phyloP scores from a whole-genome alignment of 2,797 vertebrate species.

The Coregonus ussuriensis region DNA sequence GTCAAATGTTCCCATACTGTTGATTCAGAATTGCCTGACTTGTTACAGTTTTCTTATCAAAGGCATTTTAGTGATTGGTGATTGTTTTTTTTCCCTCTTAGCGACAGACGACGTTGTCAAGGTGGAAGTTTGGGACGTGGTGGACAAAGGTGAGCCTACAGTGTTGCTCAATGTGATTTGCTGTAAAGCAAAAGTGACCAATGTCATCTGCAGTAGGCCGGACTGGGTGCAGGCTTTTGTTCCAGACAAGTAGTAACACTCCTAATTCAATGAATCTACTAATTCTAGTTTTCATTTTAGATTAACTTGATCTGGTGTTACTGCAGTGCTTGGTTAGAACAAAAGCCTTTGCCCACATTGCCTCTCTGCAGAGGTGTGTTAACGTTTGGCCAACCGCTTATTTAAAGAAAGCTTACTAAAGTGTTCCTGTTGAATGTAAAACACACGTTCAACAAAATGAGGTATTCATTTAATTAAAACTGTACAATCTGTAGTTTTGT shows the following conservation, averaged over 20 bases:
- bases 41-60: neutral
- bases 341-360: too few relatives aligned
- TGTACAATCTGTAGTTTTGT: too few relatives aligned
- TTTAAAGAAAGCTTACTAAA: too few relatives aligned
- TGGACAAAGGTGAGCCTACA: conserved; percentile 82
- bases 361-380: too few relatives aligned
- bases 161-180: neutral
- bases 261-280: too few relatives aligned
- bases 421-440: too few relatives aligned
- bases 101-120: conserved; percentile 88
- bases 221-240: neutral
- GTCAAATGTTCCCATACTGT: too few relatives aligned
- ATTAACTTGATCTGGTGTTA: too few relatives aligned
- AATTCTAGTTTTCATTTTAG: neutral
- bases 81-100: conserved; percentile 47
- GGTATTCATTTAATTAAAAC: too few relatives aligned
- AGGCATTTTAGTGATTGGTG: neutral
- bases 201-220: neutral
- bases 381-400: too few relatives aligned
- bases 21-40: neutral
- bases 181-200: neutral
- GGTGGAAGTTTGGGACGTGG: conserved; percentile 89
- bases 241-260: neutral
- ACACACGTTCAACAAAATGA: too few relatives aligned
- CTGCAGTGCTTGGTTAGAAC: too few relatives aligned